Evolutionary conservation across 2,797 vertebrate genomes (phyloP), one percentile per base, ranked within the genome.

Genomic region (Phataginus tetradactyla): DNA sequence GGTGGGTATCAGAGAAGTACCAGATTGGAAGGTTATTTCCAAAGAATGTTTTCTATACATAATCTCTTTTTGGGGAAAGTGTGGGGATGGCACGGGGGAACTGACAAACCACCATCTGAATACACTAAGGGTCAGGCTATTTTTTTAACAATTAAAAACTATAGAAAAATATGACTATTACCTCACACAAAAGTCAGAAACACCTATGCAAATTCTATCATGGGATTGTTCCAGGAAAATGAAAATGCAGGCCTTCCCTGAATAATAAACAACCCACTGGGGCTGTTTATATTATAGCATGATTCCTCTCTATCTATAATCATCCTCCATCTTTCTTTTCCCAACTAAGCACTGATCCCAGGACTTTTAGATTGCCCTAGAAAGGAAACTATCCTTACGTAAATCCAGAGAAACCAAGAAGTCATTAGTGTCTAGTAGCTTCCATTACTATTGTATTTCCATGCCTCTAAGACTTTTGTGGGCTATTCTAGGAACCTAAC

Each of bases 131-230:
- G 9, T 63, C 57, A n/a, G 42, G 37, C 25, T 61, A 42, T 34
- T 85, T 86, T 86, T 79, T 91, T 75, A 53, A 59, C 42, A 69
- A 59, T 57, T 91, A 64, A 71, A 74, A 85, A 45, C 42, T 83
- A 0, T n/a, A 91, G 25, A 37, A 37, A 45, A 37, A 39, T 42
- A 57, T 29, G 34, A 77, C 29, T 86, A 53, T 34, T 69, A 1
- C 66, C 37, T 94, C 55, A 83, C 8, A 68, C 17, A 88, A 77
- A 92, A 57, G 7, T 86, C 42, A 86, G 86, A 64, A 81, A 92
- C 17, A 57, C 66, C 53, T 71, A 10, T 86, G 12, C 34, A 84
- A 53, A 90, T 90, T 69, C 25, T 81, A 39, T 81, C 37, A 45
- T 14, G 12, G 6, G 29, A 45, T 78, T 68, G 9, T 63, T 78